A percentile compares a stretch with the other conserved stretches of the same genome.
phyloP scores from a whole-genome alignment of 2,797 vertebrate genomes.

The Falco biarmicus region DNA sequence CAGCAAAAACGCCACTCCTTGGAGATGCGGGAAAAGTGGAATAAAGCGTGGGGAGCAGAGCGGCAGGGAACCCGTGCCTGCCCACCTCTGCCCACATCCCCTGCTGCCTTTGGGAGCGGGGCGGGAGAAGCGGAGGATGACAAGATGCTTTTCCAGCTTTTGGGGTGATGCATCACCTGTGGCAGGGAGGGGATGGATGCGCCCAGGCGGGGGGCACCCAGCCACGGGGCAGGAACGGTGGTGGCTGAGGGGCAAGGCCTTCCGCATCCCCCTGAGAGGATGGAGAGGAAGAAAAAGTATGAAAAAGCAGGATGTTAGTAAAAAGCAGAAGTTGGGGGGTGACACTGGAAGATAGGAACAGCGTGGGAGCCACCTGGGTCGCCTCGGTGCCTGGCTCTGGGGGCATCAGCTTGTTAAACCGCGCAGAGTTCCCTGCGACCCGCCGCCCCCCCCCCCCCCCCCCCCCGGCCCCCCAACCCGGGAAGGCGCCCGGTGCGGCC shows the following conservation, averaged over 20 bases:
- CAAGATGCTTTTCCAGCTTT: not conserved
- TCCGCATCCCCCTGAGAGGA: not conserved
- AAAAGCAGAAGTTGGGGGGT: not conserved
- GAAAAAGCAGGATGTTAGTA: not conserved
- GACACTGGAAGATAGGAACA: not conserved
- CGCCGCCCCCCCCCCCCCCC: no score
- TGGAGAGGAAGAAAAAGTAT: not conserved
- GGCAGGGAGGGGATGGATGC: not conserved
- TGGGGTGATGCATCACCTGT: not conserved
- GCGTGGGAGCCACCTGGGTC: not conserved
- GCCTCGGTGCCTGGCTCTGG: not conserved
- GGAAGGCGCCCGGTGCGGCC: not conserved
- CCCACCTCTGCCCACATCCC: accelerated
- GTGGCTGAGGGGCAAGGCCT: not conserved
- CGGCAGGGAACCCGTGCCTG: accelerated
- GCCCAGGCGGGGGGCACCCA: not conserved
- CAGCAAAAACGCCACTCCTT: accelerated
- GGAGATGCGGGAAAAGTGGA: not conserved
- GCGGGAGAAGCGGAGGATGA: not conserved
- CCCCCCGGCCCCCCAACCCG: accelerated
- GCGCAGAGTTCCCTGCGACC: not conserved
- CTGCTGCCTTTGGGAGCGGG: not conserved
- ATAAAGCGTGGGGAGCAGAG: accelerated
- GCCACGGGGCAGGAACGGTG: not conserved
- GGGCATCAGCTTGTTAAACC: not conserved